A percentile compares a stretch with the other conserved stretches of the same genome.
phyloP scores from a whole-genome alignment of 1,140 invertebrate species.

The Coelopa frigida region DNA sequence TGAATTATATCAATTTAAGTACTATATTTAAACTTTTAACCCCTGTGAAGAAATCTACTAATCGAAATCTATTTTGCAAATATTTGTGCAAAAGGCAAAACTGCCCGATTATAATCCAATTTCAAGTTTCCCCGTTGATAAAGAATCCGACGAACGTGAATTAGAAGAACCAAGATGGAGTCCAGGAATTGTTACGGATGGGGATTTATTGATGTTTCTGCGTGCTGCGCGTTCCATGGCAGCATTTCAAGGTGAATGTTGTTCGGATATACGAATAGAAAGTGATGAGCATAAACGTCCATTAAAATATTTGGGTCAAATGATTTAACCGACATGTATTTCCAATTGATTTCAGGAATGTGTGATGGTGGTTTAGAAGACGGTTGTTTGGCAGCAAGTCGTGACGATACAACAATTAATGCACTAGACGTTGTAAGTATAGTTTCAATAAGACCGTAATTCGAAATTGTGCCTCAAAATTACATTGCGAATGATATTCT shows the following conservation, averaged over 20 bases:
- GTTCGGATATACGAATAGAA: constrained; percentile 9
- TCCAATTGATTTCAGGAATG: constrained; percentile 59
- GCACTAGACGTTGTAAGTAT: constrained; percentile 79
- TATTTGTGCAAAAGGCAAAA: constrained; percentile 36
- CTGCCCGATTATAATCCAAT: constrained; percentile 47
- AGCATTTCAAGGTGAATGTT: constrained; percentile 59
- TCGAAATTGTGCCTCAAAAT: not conserved
- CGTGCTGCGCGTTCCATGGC: constrained; percentile 91
- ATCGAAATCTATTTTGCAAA: no score
- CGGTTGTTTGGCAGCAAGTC: constrained; percentile 89
- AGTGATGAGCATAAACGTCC: no score
- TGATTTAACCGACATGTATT: not conserved
- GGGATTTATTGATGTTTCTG: constrained; percentile 95
- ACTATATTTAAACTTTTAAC: no score
- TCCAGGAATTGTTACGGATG: constrained; percentile 82
- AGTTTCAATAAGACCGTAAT: no score
- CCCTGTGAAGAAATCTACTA: no score
- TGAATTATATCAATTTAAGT: no score
- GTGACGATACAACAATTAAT: constrained; percentile 97
- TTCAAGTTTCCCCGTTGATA: constrained; percentile 45
- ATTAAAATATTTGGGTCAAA: no score
- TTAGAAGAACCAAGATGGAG: constrained; percentile 87
- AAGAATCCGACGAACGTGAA: constrained; percentile 45
- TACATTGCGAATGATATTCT: not conserved
- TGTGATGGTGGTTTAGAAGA: constrained; percentile 97